Percentiles rank a stretch among this genome's conserved stretches.
Conservation (phyloP, 1,140 invertebrate species). For the Pseudomyrmex flavicornis region DNA sequence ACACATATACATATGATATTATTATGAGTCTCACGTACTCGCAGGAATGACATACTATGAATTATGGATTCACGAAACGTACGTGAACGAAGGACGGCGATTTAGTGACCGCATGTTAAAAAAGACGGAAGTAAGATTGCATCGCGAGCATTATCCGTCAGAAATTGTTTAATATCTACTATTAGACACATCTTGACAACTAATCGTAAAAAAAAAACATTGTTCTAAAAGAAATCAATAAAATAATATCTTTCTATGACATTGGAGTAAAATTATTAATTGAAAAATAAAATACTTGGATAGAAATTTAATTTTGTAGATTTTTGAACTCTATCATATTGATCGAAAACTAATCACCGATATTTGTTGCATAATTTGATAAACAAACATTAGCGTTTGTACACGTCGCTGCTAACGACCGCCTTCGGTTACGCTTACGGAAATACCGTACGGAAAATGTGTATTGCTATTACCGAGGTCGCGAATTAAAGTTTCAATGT, state of each 20-base stretch:
- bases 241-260: too few relatives aligned
- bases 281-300: too few relatives aligned
- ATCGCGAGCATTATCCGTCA: neutral
- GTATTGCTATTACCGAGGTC: slow-evolving; percentile 36
- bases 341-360: slow-evolving; percentile 6
- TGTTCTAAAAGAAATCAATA: too few relatives aligned
- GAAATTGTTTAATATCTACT: slow-evolving; percentile 12
- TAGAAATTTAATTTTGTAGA: neutral
- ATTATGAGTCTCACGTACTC: slow-evolving; percentile 23
- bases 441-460: slow-evolving; percentile 18
- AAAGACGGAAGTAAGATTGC: slow-evolving; percentile 30
- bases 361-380: slow-evolving; percentile 28
- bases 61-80: slow-evolving; percentile 38
- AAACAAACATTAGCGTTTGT: neutral
- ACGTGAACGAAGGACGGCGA: slow-evolving; percentile 22
- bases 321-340: slow-evolving; percentile 9
- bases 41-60: neutral
- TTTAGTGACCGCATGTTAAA: slow-evolving; percentile 28
- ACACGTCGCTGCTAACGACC: neutral
- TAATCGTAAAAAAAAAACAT: neutral
- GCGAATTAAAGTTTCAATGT: slow-evolving; percentile 59
- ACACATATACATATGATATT: neutral
- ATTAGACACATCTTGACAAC: neutral
- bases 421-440: neutral
- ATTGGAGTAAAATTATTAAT: too few relatives aligned